phyloP scores from a whole-genome alignment of 1,140 invertebrate genomes.

The Magallana angulata region DNA sequence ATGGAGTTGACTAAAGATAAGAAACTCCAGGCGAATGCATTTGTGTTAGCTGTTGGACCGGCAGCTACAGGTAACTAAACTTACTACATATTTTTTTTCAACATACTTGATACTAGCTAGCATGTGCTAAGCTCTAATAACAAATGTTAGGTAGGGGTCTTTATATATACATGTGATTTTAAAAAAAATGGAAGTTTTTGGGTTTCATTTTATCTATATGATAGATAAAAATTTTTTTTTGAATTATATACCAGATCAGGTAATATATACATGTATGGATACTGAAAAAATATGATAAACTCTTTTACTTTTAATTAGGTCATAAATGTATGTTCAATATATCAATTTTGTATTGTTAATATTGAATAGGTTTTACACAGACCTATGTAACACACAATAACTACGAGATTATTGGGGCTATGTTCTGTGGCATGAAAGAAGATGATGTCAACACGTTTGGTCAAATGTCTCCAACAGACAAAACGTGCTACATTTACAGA shows the following conservation, averaged over 20 bases:
- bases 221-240: neutral
- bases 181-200: too few species aligned
- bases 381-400: constrained; percentile 65
- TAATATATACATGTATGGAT: too few species aligned
- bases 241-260: neutral
- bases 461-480: constrained; percentile 62
- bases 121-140: too few species aligned
- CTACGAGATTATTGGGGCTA: constrained; percentile 64
- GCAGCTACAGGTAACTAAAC: constrained; percentile 69
- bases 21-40: constrained; percentile 58
- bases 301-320: too few species aligned
- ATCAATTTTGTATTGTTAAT: neutral
- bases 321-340: too few species aligned
- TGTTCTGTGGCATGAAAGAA: constrained; percentile 66
- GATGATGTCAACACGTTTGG: constrained; percentile 57
- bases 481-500: constrained; percentile 68
- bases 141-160: too few species aligned
- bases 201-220: neutral
- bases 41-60: constrained; percentile 69
- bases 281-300: too few species aligned
- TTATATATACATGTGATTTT: too few species aligned
- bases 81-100: too few species aligned
- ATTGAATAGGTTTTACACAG: constrained; percentile 67
- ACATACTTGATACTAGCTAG: too few species aligned
- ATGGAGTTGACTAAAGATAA: constrained; percentile 48